Percentiles rank a stretch among this genome's conserved stretches.
phyloP scores from a whole-genome alignment of 2,113 vertebrate species.

The Sphaerodactylus townsendi region DNA sequence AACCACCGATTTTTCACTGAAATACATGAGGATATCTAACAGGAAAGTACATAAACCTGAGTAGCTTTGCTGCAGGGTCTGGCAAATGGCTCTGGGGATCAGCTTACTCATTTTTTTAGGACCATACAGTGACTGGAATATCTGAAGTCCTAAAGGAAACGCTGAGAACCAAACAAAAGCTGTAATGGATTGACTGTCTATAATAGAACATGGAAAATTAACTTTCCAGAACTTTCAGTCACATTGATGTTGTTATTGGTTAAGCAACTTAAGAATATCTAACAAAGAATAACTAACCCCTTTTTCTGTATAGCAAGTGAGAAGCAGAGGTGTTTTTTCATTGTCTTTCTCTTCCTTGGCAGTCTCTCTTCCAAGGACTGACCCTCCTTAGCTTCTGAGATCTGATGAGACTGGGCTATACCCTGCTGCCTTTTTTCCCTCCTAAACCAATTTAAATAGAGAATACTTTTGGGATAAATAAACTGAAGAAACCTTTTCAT shows the following conservation, averaged over 20 bases:
- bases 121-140: neutral
- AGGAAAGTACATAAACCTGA: neutral
- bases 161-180: neutral
- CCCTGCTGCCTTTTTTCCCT: too few species aligned
- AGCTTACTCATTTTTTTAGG: neutral
- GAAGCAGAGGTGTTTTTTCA: too few species aligned
- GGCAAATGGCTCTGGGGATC: neutral
- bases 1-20: neutral
- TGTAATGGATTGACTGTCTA: neutral
- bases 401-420: too few species aligned
- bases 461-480: neutral
- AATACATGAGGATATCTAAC: neutral
- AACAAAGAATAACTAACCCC: neutral
- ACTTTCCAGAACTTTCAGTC: neutral
- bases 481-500: neutral
- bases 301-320: neutral
- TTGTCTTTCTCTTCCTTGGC: too few species aligned
- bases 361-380: too few species aligned
- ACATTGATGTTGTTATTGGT: neutral
- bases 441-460: slow-evolving; percentile 2
- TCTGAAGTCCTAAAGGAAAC: neutral
- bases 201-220: neutral
- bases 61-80: neutral
- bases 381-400: too few species aligned
- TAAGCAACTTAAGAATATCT: neutral